Evolutionary conservation across 2,888 invertebrate genomes (phyloP).

Genomic region (Helleia helle): DNA sequence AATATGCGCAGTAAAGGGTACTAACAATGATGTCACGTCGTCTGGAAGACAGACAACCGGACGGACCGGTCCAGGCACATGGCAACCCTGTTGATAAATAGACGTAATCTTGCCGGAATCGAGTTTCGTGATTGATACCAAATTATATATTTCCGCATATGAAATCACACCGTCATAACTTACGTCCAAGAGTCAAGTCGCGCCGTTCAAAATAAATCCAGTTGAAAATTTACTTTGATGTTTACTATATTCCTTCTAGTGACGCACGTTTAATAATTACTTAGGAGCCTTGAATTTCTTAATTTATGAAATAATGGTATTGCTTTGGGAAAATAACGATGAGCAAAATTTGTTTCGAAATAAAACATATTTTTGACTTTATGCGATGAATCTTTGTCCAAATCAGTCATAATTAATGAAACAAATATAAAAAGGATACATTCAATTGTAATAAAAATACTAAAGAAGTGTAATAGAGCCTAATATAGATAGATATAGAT

Average conservation of each 20-base stretch:
- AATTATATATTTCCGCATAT: constrained; percentile 61
- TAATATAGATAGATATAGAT: too few relatives aligned
- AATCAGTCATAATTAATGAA: too few relatives aligned
- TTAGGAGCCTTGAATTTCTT: background rate
- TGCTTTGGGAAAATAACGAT: too few relatives aligned
- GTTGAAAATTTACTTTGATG: background rate
- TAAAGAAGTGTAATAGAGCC: too few relatives aligned
- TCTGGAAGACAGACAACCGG: background rate
- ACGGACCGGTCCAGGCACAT: background rate
- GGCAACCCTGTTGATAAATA: background rate
- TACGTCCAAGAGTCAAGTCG: too few relatives aligned
- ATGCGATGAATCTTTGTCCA: too few relatives aligned
- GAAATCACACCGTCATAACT: constrained; percentile 51
- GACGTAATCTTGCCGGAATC: constrained; percentile 55
- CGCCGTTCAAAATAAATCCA: background rate
- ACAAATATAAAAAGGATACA: too few relatives aligned
- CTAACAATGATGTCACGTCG: background rate
- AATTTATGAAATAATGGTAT: too few relatives aligned
- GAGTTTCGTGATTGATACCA: constrained; percentile 20
- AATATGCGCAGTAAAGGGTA: too few relatives aligned
- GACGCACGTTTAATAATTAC: background rate
- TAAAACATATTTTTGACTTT: too few relatives aligned
- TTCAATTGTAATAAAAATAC: too few relatives aligned
- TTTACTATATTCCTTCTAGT: background rate
- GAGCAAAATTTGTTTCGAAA: too few relatives aligned